A percentile compares a stretch with the other conserved stretches of the same genome.
These are phyloP conservation scores for Clunio marinus DNA, from an alignment of 2,888 invertebrate genomes.

Conservation along the genomic window DNA sequence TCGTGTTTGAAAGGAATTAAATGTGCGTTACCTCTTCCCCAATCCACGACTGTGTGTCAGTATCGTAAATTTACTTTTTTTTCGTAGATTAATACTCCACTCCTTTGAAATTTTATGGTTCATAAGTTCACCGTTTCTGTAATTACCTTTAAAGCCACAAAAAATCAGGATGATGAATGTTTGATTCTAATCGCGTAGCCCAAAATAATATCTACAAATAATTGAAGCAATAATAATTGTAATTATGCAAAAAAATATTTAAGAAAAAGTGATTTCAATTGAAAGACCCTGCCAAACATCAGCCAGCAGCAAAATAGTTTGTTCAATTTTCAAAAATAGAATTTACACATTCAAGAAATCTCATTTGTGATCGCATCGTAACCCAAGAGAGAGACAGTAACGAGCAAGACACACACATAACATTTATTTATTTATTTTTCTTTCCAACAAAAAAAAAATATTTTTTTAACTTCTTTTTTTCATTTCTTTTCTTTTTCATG, in stretches of 20 bases:
- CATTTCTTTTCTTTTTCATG: neutral
- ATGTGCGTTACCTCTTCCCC: neutral
- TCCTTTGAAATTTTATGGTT: neutral
- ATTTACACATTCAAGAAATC: constrained; percentile 32
- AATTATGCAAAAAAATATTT: constrained; percentile 32
- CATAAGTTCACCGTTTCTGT: neutral
- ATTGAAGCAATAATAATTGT: constrained; percentile 7
- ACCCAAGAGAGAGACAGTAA: too few species aligned
- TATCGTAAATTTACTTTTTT: constrained; percentile 6
- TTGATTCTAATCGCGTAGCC: too few species aligned
- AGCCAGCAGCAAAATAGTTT: constrained; percentile 25
- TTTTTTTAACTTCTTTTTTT: neutral
- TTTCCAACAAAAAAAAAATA: neutral
- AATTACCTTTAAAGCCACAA: neutral
- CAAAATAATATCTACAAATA: too few species aligned
- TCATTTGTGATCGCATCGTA: neutral
- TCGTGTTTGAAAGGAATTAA: neutral
- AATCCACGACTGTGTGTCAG: neutral
- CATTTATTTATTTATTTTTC: constrained; percentile 25
- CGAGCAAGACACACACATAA: constrained; percentile 7
- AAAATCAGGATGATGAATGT: too few species aligned
- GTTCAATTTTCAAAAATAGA: constrained; percentile 38
- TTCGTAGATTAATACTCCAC: constrained; percentile 7
- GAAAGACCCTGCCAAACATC: constrained; percentile 33
- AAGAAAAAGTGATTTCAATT: constrained; percentile 7